These are phyloP conservation scores for Zygogramma bicolorata DNA, from an alignment of 2,888 invertebrate genomes.

Conservation along the genomic window DNA sequence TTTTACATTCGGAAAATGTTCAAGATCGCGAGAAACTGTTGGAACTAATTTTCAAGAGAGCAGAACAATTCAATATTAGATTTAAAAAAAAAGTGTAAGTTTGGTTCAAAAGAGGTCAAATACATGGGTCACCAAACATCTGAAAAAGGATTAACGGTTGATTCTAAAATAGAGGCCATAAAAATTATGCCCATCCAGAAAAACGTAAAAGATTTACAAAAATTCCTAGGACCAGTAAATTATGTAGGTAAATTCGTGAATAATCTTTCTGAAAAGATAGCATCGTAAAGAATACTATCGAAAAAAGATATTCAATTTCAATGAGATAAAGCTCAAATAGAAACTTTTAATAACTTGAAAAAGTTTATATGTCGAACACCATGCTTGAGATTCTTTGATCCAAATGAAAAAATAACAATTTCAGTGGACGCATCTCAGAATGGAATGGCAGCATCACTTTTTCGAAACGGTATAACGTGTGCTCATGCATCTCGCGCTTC, in stretches of 20 bases:
- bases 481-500: slow-evolving; percentile 57
- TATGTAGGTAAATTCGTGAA: slow-evolving; percentile 49
- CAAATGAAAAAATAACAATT: slow-evolving; percentile 33
- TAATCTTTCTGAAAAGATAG: slow-evolving; percentile 46
- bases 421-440: no score
- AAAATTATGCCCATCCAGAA: slow-evolving; percentile 30
- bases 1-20: no score
- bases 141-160: no score
- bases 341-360: slow-evolving; percentile 55
- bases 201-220: slow-evolving; percentile 32
- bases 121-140: no score
- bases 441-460: slow-evolving; percentile 58
- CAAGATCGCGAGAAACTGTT: no score
- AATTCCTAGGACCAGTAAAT: slow-evolving; percentile 48
- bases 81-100: no score
- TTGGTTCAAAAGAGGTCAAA: no score
- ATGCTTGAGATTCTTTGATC: slow-evolving; percentile 55
- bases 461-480: slow-evolving; percentile 53
- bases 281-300: slow-evolving; percentile 45
- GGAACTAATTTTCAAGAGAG: no score
- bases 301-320: slow-evolving; percentile 41
- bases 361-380: slow-evolving; percentile 49
- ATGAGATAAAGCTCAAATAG: slow-evolving; percentile 47
- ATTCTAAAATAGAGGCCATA: no score
- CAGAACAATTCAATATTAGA: no score